Evolutionary conservation across 1,140 invertebrate genomes (phyloP).

Genomic region (Sesamia nonagrioides): DNA sequence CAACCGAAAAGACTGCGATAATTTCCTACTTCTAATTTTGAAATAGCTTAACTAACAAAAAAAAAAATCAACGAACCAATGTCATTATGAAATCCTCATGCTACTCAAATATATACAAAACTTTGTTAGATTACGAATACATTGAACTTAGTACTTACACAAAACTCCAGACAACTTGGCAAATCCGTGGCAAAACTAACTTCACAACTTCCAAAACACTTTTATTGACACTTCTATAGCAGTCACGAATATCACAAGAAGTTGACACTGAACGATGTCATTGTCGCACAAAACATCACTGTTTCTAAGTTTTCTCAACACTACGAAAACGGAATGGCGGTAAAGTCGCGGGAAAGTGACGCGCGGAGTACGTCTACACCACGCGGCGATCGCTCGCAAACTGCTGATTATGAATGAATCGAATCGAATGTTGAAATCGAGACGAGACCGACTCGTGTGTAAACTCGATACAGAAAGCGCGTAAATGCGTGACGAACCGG

Average conservation of each 20-base stretch:
- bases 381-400: conserved; percentile 68
- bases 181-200: conserved; percentile 57
- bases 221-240: conserved; percentile 32
- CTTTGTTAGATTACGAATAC: conserved; percentile 29
- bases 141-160: conserved; percentile 23
- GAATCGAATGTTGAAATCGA: conserved; percentile 43
- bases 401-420: conserved; percentile 65
- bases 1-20: conserved; percentile 7
- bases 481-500: conserved; percentile 41
- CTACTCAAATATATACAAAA: conserved; percentile 7
- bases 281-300: conserved; percentile 61
- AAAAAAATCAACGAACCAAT: not conserved
- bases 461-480: conserved; percentile 49
- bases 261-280: conserved; percentile 47
- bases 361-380: conserved; percentile 43
- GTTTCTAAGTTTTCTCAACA: conserved; percentile 55
- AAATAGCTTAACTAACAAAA: not conserved
- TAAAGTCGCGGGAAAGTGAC: conserved; percentile 45
- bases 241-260: conserved; percentile 51
- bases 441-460: conserved; percentile 40
- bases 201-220: conserved; percentile 55
- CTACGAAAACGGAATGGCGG: conserved; percentile 58
- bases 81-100: not conserved
- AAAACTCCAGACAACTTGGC: conserved; percentile 43
- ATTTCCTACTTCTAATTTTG: not conserved